These are phyloP conservation scores for Oxytorus armatus DNA, from an alignment of 2,888 invertebrate species.

Conservation along the genomic window DNA sequence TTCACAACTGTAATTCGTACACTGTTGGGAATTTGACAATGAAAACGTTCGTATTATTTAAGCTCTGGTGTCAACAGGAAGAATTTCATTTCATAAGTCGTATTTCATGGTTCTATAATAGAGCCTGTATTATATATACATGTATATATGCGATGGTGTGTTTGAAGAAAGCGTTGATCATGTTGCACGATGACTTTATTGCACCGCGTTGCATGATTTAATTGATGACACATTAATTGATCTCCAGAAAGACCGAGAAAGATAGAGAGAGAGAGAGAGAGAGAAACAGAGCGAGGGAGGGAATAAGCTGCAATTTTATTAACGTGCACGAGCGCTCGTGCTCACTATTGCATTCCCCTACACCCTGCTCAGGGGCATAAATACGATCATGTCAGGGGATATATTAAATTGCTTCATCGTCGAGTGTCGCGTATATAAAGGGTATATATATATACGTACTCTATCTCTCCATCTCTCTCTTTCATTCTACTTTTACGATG, in stretches of 20 bases:
- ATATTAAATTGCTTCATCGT: constrained; percentile 67
- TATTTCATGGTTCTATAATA: no score
- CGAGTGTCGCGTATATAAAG: constrained; percentile 46
- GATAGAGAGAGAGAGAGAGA: constrained; percentile 11
- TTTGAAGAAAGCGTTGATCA: not conserved
- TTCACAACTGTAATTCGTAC: no score
- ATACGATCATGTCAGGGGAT: constrained; percentile 51
- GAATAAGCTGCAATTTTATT: constrained; percentile 58
- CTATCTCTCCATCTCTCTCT: no score
- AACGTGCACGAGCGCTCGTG: constrained; percentile 51
- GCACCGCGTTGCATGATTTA: constrained; percentile 45
- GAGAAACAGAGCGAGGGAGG: constrained; percentile 10
- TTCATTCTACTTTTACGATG: constrained; percentile 5
- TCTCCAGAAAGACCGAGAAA: constrained; percentile 26
- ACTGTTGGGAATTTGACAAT: no score
- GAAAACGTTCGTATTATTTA: no score
- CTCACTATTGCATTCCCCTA: constrained; percentile 33
- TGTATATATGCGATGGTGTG: constrained; percentile 5
- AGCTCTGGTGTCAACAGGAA: no score
- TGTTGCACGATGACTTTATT: constrained; percentile 55
- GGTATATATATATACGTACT: constrained; percentile 10
- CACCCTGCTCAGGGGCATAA: constrained; percentile 31
- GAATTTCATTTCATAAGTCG: no score
- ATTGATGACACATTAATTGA: constrained; percentile 61
- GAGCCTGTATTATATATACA: constrained; percentile 10